These are phyloP conservation scores for Entomobrya proxima DNA, from an alignment of 2,888 invertebrate genomes.

Conservation along the genomic window DNA sequence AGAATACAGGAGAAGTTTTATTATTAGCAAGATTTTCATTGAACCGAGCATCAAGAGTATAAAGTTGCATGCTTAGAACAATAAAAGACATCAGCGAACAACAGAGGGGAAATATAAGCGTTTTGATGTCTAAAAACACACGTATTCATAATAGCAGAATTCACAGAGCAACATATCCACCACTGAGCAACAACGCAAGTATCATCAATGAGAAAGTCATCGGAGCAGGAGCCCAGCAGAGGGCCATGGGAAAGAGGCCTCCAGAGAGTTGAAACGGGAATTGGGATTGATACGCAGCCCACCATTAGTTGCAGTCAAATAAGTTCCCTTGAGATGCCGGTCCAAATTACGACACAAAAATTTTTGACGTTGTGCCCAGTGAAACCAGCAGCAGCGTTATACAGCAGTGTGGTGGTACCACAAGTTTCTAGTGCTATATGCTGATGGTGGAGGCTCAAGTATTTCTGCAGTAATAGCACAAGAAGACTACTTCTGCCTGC, in stretches of 20 bases:
- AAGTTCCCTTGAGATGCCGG: constrained; percentile 75
- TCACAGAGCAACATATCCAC: background rate
- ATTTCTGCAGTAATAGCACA: constrained; percentile 43
- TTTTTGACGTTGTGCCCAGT: constrained; percentile 75
- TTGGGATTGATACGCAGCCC: constrained; percentile 76
- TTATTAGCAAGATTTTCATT: constrained; percentile 72
- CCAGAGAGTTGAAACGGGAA: constrained; percentile 74
- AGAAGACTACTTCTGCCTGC: constrained; percentile 37
- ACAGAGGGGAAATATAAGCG: constrained; percentile 34
- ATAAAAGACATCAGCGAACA: constrained; percentile 71
- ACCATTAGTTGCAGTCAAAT: constrained; percentile 76
- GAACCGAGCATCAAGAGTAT: constrained; percentile 54
- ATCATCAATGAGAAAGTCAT: constrained; percentile 63
- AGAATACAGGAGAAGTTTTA: constrained; percentile 51
- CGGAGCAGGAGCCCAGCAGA: constrained; percentile 71
- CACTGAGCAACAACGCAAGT: constrained; percentile 36
- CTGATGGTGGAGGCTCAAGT: constrained; percentile 27
- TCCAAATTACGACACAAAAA: constrained; percentile 75
- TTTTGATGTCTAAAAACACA: constrained; percentile 14
- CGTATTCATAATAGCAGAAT: background rate
- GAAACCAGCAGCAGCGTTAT: constrained; percentile 30
- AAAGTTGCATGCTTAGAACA: constrained; percentile 75
- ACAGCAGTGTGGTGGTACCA: background rate
- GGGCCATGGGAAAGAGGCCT: constrained; percentile 74
- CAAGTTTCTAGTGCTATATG: too few relatives aligned